Conservation (phyloP, 2,797 vertebrate species). For the Sardinella longiceps region DNA sequence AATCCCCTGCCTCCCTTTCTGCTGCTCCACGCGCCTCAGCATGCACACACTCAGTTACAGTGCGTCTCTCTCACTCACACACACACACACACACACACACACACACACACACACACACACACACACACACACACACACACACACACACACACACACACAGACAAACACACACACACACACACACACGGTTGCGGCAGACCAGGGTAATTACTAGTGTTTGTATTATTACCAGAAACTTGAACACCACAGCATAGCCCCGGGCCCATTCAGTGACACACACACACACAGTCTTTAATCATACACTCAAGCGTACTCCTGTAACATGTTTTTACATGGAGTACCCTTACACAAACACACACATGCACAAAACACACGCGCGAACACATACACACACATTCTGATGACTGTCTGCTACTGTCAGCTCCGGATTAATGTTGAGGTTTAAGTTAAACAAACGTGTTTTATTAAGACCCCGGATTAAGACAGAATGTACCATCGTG, state of each 20-base stretch:
- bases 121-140: neutral
- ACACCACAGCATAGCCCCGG: neutral
- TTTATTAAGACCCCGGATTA: neutral
- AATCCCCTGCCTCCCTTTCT: no score
- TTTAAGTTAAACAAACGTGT: neutral
- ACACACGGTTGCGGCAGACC: neutral
- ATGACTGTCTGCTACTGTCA: neutral
- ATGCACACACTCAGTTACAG: no score
- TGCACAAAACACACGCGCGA: no score
- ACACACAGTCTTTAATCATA: neutral
- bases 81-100: neutral
- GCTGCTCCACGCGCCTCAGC: no score
- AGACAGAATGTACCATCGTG: neutral
- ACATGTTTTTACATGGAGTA: neutral
- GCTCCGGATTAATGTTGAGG: no score
- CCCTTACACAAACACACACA: no score
- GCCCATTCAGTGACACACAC: neutral
- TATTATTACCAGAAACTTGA: neutral
- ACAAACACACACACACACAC: no score
- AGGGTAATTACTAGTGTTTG: slow-evolving; percentile 7
- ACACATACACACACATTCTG: neutral
- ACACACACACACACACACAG: no score
- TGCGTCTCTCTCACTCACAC: no score
- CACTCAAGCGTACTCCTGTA: neutral
- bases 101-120: neutral